Evolutionary conservation across 2,113 vertebrate species (phyloP), one percentile per base, ranked within the genome.

Genomic region (Geococcyx californianus): DNA sequence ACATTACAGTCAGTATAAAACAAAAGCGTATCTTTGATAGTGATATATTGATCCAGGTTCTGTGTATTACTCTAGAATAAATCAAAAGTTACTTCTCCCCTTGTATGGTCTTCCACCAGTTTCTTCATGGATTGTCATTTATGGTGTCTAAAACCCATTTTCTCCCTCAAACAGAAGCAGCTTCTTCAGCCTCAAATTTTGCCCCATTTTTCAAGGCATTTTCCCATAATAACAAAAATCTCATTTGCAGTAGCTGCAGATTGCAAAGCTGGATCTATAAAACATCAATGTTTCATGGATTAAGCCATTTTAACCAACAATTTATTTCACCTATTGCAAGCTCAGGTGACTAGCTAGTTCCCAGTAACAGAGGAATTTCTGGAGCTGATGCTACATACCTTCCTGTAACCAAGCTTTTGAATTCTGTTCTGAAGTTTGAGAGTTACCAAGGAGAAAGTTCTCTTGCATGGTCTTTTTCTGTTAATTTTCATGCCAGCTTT

Each of bases 371-470:
- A 60, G 20, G 49, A 64, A 49, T 16, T 81, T 36, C 85, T 40
- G 42, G 42, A 67, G 59, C n/a, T 66, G 77, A 16, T 33, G 31
- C 13, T 17, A 26, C n/a, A n/a, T n/a, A n/a, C 34, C 51, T 38
- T 34, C 60, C 49, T 20, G 3, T 20, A 56, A 42, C 6, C 2
- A 1, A 76, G 58, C 20, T 76, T 79, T 36, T 59, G 76, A 56
- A 21, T 67, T 54, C 66, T 31, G 38, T 75, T 47, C 49, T 31
- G 42, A 47, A 63, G 56, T 40, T 38, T n/a, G 31, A 87, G 85
- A 83, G 87, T 87, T 58, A 33, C 84, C 87, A 78, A 78, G 92
- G 87, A 93, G 84, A 76, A 85, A 76, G 16, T 75, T 79, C 70
- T 64, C 36, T 5, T 33, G 42, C 69, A 34, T 85, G 72, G 33